phyloP scores from a whole-genome alignment of 64 coral and sea anemone genomes.

The Montipora efflorescens region DNA sequence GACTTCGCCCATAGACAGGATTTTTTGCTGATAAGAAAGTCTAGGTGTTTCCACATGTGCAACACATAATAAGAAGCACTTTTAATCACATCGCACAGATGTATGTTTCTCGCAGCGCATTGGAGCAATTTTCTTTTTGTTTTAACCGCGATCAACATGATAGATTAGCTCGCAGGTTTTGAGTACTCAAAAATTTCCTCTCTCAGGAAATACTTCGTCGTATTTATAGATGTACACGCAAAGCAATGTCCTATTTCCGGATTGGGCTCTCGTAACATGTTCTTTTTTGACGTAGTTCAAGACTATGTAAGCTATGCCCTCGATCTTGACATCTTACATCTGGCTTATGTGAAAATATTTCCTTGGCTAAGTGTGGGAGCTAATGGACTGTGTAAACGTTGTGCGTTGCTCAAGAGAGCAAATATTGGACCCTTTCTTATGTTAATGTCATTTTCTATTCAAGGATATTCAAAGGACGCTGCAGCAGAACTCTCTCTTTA shows the following conservation, averaged over 20 bases:
- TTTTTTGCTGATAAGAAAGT: constrained; percentile 13
- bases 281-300: constrained; percentile 16
- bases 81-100: constrained; percentile 53
- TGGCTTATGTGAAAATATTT: constrained; percentile 45
- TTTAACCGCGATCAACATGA: constrained; percentile 43
- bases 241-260: constrained; percentile 41
- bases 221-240: constrained; percentile 54
- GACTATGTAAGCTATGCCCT: constrained; percentile 45
- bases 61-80: constrained; percentile 13
- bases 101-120: not conserved
- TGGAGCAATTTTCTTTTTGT: constrained; percentile 22
- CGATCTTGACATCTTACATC: constrained; percentile 42
- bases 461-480: constrained; percentile 21
- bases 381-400: constrained; percentile 46
- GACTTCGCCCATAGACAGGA: not conserved
- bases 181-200: constrained; percentile 45
- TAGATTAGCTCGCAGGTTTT: constrained; percentile 40
- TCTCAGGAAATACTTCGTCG: constrained; percentile 51
- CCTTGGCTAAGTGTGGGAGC: not conserved
- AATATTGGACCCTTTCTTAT: constrained; percentile 44
- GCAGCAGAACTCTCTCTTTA: not conserved
- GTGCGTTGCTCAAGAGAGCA: constrained; percentile 11
- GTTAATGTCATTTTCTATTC: constrained; percentile 41
- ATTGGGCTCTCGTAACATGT: constrained; percentile 16
- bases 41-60: constrained; percentile 27